Evolutionary conservation across 1,140 invertebrate genomes (phyloP).

Genomic region (Diachasma alloeum): DNA sequence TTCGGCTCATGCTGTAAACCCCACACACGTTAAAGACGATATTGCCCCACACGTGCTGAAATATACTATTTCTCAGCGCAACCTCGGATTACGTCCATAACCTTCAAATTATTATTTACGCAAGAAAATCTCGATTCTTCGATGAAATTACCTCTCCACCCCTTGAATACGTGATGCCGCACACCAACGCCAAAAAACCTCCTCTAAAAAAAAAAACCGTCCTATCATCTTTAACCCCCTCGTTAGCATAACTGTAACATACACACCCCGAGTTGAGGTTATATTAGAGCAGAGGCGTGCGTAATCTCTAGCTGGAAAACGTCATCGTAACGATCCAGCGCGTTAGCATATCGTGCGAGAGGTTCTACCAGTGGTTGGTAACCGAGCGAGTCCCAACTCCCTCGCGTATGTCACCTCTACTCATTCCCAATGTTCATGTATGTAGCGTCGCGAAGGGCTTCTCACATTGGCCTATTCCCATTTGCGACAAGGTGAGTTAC

Average conservation of each 20-base stretch:
- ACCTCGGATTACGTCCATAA: too few relatives aligned
- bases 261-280: not conserved
- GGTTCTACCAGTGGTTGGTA: not conserved
- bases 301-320: constrained; percentile 34
- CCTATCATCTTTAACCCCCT: constrained; percentile 33
- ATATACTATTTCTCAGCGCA: too few relatives aligned
- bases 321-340: constrained; percentile 33
- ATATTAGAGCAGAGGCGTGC: constrained; percentile 17
- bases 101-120: too few relatives aligned
- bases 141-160: too few relatives aligned
- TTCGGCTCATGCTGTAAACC: too few relatives aligned
- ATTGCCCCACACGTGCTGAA: too few relatives aligned
- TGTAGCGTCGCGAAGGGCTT: not conserved
- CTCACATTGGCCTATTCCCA: not conserved
- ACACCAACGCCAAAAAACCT: not conserved
- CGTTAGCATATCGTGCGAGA: constrained; percentile 30
- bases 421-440: not conserved
- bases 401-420: not conserved
- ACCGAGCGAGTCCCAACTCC: not conserved
- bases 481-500: not conserved
- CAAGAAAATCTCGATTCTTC: too few relatives aligned
- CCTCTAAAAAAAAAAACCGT: not conserved
- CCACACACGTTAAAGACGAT: too few relatives aligned
- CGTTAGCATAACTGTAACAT: constrained; percentile 31
- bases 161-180: not conserved